A percentile compares a stretch with the other conserved stretches of the same genome.
Conservation (phyloP, 2,888 invertebrate genomes). For the Nowickia ferox region DNA sequence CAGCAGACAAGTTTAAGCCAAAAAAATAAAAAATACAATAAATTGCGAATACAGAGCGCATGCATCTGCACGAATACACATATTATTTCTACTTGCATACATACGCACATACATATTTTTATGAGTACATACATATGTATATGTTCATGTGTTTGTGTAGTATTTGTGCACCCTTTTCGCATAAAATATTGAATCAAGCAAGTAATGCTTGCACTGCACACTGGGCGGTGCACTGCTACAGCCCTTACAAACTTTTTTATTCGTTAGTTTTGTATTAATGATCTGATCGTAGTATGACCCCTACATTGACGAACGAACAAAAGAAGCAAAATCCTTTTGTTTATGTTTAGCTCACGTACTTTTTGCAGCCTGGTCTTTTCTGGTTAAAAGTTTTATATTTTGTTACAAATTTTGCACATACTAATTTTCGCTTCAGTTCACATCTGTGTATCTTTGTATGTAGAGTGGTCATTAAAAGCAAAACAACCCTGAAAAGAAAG, state of each 20-base stretch:
- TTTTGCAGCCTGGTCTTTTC: constrained; percentile 49
- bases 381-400: constrained; percentile 40
- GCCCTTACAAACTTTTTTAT: constrained; percentile 41
- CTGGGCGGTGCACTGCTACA: not conserved
- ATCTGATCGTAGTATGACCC: constrained; percentile 55
- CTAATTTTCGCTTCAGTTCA: not conserved
- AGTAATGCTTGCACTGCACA: constrained; percentile 19
- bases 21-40: not conserved
- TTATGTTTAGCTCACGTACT: constrained; percentile 54
- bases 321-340: constrained; percentile 46
- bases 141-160: not conserved
- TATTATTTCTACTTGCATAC: not conserved
- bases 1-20: constrained; percentile 45
- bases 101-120: not conserved
- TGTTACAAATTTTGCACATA: constrained; percentile 14
- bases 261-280: constrained; percentile 31
- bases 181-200: constrained; percentile 27
- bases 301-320: constrained; percentile 31
- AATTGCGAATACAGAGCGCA: constrained; percentile 51
- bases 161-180: constrained; percentile 42
- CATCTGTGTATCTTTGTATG: not conserved
- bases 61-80: constrained; percentile 47
- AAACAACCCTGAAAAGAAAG: constrained; percentile 51
- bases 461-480: not conserved
- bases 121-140: not conserved